phyloP scores from a whole-genome alignment of 2,888 invertebrate species.

The Eupithecia abbreviata region DNA sequence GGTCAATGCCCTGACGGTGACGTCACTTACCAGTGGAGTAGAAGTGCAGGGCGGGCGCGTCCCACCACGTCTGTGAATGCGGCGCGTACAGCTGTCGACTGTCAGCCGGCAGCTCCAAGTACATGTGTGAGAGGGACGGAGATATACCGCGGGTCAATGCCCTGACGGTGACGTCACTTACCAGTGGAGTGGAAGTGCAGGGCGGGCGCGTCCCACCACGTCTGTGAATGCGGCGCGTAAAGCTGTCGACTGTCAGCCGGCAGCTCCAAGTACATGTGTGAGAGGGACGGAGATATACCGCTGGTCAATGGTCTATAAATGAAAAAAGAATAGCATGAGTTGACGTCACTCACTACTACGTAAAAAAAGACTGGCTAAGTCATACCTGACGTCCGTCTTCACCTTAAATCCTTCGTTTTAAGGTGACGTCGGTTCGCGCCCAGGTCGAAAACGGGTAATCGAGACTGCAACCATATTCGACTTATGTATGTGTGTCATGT shows the following conservation, averaged over 20 bases:
- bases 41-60: conserved; percentile 78
- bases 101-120: conserved; percentile 89
- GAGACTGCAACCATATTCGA: not conserved
- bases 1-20: conserved; percentile 85
- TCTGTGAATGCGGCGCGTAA: conserved; percentile 79
- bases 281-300: conserved; percentile 83
- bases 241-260: conserved; percentile 87
- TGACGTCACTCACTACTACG: not conserved
- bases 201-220: conserved; percentile 83
- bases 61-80: conserved; percentile 82
- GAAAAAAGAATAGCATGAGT: not conserved
- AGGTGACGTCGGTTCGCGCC: not conserved
- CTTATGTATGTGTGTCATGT: not conserved
- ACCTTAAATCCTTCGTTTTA: too few relatives aligned
- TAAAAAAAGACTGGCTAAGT: too few relatives aligned
- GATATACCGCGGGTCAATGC: conserved; percentile 87
- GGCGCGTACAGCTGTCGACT: conserved; percentile 84
- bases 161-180: conserved; percentile 67
- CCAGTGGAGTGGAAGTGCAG: conserved; percentile 79
- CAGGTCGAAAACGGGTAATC: too few relatives aligned
- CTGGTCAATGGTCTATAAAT: conserved; percentile 87
- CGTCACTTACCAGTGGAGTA: conserved; percentile 73
- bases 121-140: conserved; percentile 85
- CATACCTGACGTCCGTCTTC: too few relatives aligned
- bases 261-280: conserved; percentile 87